These are phyloP conservation scores for Oxytorus armatus DNA, from an alignment of 2,888 invertebrate genomes.

Conservation along the genomic window DNA sequence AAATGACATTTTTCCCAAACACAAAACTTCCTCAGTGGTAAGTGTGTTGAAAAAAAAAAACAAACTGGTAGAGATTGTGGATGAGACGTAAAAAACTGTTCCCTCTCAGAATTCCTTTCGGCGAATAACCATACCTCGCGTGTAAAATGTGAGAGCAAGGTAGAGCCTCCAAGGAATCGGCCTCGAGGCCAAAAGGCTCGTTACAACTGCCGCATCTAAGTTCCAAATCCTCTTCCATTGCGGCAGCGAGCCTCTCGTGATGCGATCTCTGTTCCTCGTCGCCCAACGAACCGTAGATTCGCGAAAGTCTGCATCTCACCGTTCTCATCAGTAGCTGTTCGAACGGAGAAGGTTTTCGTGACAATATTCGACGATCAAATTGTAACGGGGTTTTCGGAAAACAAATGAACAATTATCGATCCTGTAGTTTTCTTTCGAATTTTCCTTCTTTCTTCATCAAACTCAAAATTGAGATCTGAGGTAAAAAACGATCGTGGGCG, in stretches of 20 bases:
- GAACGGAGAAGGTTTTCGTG: background rate
- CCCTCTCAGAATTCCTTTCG: background rate
- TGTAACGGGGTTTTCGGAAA: background rate
- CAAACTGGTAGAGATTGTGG: slow-evolving; percentile 33
- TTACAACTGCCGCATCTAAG: slow-evolving; percentile 94
- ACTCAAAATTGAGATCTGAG: too few relatives aligned
- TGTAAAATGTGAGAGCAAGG: slow-evolving; percentile 96
- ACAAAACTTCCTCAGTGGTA: too few relatives aligned
- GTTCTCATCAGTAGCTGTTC: slow-evolving; percentile 91
- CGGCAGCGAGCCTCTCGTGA: slow-evolving; percentile 89
- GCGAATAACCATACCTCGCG: slow-evolving; percentile 88
- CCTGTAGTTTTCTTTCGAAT: too few relatives aligned
- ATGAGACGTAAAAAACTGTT: background rate
- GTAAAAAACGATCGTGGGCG: too few relatives aligned
- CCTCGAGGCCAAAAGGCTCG: slow-evolving; percentile 90
- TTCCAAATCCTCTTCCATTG: slow-evolving; percentile 89
- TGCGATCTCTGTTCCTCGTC: slow-evolving; percentile 92
- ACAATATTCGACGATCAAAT: background rate
- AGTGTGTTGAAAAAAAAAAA: too few relatives aligned
- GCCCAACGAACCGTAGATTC: slow-evolving; percentile 92
- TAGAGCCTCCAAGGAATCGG: slow-evolving; percentile 91
- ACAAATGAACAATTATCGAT: too few relatives aligned
- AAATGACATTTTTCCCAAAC: too few relatives aligned
- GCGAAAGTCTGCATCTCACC: slow-evolving; percentile 91
- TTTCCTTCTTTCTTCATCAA: too few relatives aligned